Evolutionary conservation across 2,888 invertebrate genomes (phyloP).

Genomic region (Lasioglossum villosulum): DNA sequence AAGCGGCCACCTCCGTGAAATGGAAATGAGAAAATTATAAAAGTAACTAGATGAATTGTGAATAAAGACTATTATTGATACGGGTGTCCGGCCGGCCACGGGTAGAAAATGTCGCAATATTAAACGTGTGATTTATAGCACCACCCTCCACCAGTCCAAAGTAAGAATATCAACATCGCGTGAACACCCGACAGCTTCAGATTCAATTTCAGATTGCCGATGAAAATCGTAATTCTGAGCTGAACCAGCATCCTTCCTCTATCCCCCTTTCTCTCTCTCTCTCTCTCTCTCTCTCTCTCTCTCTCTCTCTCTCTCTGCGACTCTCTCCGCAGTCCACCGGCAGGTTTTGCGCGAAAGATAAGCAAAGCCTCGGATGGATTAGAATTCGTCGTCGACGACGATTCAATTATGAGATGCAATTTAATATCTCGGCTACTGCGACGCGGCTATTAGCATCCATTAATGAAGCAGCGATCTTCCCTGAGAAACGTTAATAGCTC

Average conservation of each 20-base stretch:
- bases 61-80: constrained; percentile 80
- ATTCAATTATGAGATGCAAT: constrained; percentile 46
- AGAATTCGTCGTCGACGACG: constrained; percentile 26
- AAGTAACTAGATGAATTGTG: constrained; percentile 80
- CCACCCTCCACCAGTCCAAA: neutral
- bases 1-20: constrained; percentile 75
- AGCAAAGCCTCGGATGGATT: constrained; percentile 38
- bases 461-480: constrained; percentile 4
- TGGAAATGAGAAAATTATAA: constrained; percentile 82
- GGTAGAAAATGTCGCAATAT: constrained; percentile 53
- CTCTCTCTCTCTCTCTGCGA: neutral
- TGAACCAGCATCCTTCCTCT: neutral
- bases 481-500: neutral
- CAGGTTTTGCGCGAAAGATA: constrained; percentile 31
- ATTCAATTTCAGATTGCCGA: constrained; percentile 54
- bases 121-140: constrained; percentile 64
- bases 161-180: constrained; percentile 30
- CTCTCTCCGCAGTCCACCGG: neutral
- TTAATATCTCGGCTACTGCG: constrained; percentile 27
- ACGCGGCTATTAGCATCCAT: constrained; percentile 13
- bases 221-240: constrained; percentile 43
- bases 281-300: neutral
- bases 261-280: neutral
- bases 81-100: constrained; percentile 51
- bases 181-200: constrained; percentile 28